These are phyloP conservation scores for Calyptomena viridis DNA, from an alignment of 2,113 vertebrate genomes.

Conservation along the genomic window DNA sequence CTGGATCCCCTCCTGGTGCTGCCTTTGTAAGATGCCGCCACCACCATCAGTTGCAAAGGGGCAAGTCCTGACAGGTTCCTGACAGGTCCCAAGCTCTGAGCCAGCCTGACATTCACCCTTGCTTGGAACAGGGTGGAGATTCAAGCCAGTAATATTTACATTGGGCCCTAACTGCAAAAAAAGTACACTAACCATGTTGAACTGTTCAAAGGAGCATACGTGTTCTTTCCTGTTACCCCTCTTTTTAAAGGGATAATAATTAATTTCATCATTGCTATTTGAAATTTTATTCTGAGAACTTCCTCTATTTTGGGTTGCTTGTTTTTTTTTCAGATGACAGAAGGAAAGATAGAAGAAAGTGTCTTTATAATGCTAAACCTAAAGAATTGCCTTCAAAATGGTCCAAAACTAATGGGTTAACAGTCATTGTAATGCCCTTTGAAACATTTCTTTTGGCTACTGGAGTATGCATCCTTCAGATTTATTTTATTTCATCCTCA, in stretches of 20 bases:
- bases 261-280: neutral
- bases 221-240: neutral
- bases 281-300: neutral
- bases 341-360: neutral
- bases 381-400: neutral
- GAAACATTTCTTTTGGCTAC: constrained; percentile 28
- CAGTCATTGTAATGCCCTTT: constrained; percentile 10
- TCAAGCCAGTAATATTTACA: neutral
- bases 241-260: neutral
- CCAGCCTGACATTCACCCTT: neutral
- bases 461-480: constrained; percentile 53
- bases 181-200: neutral
- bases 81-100: rapidly evolving
- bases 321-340: neutral
- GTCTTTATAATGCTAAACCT: neutral
- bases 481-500: constrained; percentile 71
- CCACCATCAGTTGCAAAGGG: rapidly evolving
- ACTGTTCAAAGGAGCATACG: rapidly evolving
- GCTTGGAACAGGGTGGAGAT: neutral
- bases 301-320: neutral
- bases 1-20: neutral
- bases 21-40: neutral
- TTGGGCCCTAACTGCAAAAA: neutral
- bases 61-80: neutral
- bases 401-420: constrained; percentile 27